Percentiles rank a stretch among this genome's conserved stretches.
Evolutionary conservation across 2,113 vertebrate species (phyloP).

Genomic region (Tapirus terrestris): DNA sequence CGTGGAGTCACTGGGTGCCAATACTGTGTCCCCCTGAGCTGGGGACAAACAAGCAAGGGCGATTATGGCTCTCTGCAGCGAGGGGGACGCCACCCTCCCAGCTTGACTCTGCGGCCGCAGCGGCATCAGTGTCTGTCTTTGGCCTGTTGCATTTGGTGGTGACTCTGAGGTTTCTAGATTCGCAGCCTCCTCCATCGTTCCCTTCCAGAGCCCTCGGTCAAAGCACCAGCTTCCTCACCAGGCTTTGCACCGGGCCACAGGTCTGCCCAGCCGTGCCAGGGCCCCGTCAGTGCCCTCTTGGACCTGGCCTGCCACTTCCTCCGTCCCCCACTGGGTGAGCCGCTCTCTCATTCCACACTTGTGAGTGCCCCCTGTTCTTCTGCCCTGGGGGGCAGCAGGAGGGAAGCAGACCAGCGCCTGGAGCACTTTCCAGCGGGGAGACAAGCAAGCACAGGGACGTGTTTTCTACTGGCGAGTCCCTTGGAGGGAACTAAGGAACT

Average conservation of each 20-base stretch:
- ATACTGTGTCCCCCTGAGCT: fast-evolving
- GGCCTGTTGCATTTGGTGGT: slow-evolving; percentile 76
- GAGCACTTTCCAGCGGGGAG: background rate
- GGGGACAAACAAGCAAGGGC: background rate
- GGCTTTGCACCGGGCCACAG: slow-evolving; percentile 72
- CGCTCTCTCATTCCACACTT: too few relatives aligned
- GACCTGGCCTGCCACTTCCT: background rate
- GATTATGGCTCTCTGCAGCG: background rate
- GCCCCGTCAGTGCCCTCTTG: background rate
- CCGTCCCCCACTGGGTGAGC: background rate
- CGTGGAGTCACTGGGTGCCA: background rate
- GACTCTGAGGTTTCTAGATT: slow-evolving; percentile 76
- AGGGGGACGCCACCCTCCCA: background rate
- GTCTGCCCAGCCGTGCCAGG: slow-evolving; percentile 64
- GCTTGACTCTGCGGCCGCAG: slow-evolving; percentile 47
- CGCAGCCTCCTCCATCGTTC: slow-evolving; percentile 50
- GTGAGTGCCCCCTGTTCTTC: too few relatives aligned
- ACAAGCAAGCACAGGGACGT: fast-evolving
- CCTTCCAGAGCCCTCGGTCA: slow-evolving; percentile 70
- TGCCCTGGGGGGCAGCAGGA: too few relatives aligned
- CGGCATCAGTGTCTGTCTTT: slow-evolving; percentile 51
- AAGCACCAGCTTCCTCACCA: slow-evolving; percentile 73
- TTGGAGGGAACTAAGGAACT: background rate
- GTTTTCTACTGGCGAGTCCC: background rate
- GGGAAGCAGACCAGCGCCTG: fast-evolving